Evolutionary conservation across 1,140 invertebrate genomes (phyloP).

Genomic region (Hylyphantes graminicola): DNA sequence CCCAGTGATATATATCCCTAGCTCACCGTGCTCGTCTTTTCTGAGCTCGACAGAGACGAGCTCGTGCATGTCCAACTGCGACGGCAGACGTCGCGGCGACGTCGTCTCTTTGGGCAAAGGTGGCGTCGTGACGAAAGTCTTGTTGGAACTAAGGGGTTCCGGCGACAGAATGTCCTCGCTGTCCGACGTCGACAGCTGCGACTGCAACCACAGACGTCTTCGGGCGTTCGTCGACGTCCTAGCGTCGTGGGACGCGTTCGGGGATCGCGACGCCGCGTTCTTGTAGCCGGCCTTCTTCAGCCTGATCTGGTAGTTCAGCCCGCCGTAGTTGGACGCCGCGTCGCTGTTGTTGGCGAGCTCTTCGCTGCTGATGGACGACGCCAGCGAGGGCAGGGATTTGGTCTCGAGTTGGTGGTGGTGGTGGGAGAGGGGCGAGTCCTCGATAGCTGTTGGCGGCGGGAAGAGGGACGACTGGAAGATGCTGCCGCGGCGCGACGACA

Average conservation of each 20-base stretch:
- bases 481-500: conserved; percentile 26
- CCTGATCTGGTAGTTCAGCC: conserved; percentile 53
- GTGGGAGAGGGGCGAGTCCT: conserved; percentile 16
- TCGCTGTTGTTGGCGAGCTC: neutral
- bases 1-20: conserved; percentile 87
- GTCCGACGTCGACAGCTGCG: conserved; percentile 32
- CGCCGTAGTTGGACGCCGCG: conserved; percentile 21
- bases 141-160: conserved; percentile 44
- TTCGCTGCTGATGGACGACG: conserved; percentile 25
- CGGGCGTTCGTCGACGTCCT: conserved; percentile 24
- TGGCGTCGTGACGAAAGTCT: conserved; percentile 31
- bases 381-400: conserved; percentile 35
- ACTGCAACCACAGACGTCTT: conserved; percentile 49
- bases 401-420: conserved; percentile 26
- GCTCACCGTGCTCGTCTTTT: conserved; percentile 70
- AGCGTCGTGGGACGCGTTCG: too few relatives aligned
- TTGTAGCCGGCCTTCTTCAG: conserved; percentile 54
- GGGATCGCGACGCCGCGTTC: conserved; percentile 11
- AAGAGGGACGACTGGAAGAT: conserved; percentile 56
- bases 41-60: conserved; percentile 48
- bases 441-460: conserved; percentile 14
- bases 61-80: conserved; percentile 50
- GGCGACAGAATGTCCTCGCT: conserved; percentile 39
- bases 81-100: conserved; percentile 34
- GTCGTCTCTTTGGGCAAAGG: neutral